These are phyloP conservation scores for Menidia beryllina DNA, from an alignment of 2,113 vertebrate species.

Conservation along the genomic window DNA sequence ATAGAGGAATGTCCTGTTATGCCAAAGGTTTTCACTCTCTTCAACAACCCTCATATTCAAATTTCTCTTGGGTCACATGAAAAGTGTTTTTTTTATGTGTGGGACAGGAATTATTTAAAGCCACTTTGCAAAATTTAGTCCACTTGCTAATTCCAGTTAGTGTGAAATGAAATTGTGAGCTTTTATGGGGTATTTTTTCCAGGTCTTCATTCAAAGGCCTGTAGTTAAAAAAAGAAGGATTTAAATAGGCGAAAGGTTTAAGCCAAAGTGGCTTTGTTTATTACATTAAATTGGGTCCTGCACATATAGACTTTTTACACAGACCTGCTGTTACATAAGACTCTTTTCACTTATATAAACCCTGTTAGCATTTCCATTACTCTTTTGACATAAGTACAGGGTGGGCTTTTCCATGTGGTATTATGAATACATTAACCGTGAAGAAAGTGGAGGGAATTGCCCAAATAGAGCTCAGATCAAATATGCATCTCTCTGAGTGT, in stretches of 20 bases:
- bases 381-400: conserved; percentile 64
- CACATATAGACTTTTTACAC: conserved; percentile 52
- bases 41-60: conserved; percentile 27
- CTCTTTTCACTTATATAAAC: conserved; percentile 54
- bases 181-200: conserved; percentile 70
- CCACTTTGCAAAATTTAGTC: conserved; percentile 66
- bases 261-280: conserved; percentile 78
- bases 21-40: conserved; percentile 4
- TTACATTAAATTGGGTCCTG: conserved; percentile 76
- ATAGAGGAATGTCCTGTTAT: too few relatives aligned
- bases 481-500: conserved; percentile 28
- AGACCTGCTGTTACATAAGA: conserved; percentile 45
- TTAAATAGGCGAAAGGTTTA: conserved; percentile 72
- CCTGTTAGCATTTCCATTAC: conserved; percentile 62
- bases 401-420: conserved; percentile 66
- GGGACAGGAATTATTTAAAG: conserved; percentile 72
- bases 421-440: conserved; percentile 75
- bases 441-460: conserved; percentile 51
- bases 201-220: conserved; percentile 62
- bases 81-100: conserved; percentile 54
- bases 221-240: conserved; percentile 70
- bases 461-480: conserved; percentile 40
- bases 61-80: conserved; percentile 42
- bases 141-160: conserved; percentile 71
- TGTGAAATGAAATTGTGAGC: conserved; percentile 74